A percentile compares a stretch with the other conserved stretches of the same genome.
These are phyloP conservation scores for Alentia gelatinosa DNA, from an alignment of 2,888 invertebrate species.

Conservation along the genomic window DNA sequence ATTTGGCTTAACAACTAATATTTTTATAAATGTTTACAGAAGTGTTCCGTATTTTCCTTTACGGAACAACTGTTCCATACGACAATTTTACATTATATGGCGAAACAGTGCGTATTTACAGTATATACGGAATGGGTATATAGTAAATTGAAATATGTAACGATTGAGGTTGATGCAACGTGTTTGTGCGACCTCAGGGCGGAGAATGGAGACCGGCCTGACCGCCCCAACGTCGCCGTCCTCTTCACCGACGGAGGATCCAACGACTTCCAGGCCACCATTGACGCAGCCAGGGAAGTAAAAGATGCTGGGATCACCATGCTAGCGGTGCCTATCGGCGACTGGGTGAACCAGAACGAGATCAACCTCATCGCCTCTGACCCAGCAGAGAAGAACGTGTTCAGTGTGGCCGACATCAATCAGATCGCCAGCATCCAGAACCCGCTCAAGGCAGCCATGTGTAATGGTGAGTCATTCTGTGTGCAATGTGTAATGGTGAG, in stretches of 20 bases:
- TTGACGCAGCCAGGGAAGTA: conserved; percentile 56
- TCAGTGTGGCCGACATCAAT: background rate
- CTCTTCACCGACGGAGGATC: conserved; percentile 54
- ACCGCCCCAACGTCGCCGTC: conserved; percentile 43
- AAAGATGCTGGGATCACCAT: conserved; percentile 59
- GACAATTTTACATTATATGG: too few relatives aligned
- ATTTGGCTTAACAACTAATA: too few relatives aligned
- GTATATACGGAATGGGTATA: too few relatives aligned
- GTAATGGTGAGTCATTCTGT: conserved; percentile 45
- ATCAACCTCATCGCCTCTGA: conserved; percentile 54
- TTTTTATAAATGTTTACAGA: too few relatives aligned
- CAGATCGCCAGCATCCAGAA: background rate
- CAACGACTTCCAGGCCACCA: conserved; percentile 54
- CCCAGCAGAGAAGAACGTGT: conserved; percentile 23
- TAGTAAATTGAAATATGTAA: too few relatives aligned
- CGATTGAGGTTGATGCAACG: too few relatives aligned
- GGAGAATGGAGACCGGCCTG: conserved; percentile 69
- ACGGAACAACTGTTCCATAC: too few relatives aligned
- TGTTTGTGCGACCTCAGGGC: too few relatives aligned
- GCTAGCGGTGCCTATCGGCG: conserved; percentile 60
- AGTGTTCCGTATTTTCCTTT: too few relatives aligned
- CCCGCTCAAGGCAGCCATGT: background rate
- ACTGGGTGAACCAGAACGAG: conserved; percentile 62
- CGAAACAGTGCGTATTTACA: too few relatives aligned
- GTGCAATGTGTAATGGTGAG: too few relatives aligned